Conservation (phyloP, 2,888 invertebrate species). For the Augiades crinisus region DNA sequence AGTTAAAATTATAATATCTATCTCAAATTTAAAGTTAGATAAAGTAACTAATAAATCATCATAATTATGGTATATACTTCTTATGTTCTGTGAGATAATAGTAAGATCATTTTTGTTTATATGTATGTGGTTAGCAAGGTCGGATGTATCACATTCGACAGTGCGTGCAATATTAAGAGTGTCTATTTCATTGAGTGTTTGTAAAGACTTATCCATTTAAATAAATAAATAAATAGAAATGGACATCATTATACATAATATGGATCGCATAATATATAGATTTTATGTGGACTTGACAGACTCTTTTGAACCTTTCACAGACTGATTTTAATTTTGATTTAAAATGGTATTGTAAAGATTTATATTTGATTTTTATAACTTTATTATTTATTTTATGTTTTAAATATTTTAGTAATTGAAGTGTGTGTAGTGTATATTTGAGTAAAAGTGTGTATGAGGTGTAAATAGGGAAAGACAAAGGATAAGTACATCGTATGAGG, state of each 20-base stretch:
- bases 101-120: constrained; percentile 5
- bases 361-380: too few species aligned
- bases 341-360: too few species aligned
- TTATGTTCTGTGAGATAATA: constrained; percentile 8
- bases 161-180: neutral
- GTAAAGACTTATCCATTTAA: constrained; percentile 7
- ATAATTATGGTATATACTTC: constrained; percentile 12
- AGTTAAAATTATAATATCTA: constrained; percentile 8
- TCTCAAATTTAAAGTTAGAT: neutral
- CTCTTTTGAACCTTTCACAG: too few species aligned
- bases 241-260: neutral
- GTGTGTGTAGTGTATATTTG: too few species aligned
- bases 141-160: neutral
- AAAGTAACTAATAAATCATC: neutral
- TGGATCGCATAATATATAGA: neutral
- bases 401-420: too few species aligned
- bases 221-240: neutral
- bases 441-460: too few species aligned
- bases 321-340: too few species aligned
- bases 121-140: neutral
- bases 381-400: too few species aligned
- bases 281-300: neutral
- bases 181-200: constrained; percentile 8
- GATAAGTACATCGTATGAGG: too few species aligned
- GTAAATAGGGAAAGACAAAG: too few species aligned